A percentile compares a stretch with the other conserved stretches of the same genome.
phyloP scores from a whole-genome alignment of 2,797 vertebrate genomes.

The Pantherophis alleghaniensis region DNA sequence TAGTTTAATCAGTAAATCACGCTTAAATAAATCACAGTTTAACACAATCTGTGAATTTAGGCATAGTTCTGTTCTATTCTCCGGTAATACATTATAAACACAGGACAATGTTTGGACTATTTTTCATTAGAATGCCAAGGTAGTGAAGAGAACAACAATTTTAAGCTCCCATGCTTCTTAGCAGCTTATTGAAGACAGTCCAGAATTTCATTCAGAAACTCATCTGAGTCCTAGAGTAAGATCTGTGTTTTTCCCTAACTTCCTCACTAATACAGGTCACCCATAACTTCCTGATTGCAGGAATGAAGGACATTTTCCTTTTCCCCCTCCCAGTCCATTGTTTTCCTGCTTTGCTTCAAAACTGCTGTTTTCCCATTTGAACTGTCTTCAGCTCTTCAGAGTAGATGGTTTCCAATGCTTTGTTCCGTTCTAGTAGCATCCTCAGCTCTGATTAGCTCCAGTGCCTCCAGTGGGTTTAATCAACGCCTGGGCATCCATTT shows the following conservation, averaged over 20 bases:
- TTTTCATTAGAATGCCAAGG: neutral
- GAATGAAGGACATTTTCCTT: neutral
- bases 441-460: neutral
- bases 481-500: neutral
- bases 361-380: neutral
- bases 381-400: neutral
- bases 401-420: neutral
- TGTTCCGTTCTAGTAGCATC: neutral
- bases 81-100: neutral
- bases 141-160: neutral
- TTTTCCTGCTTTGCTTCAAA: neutral
- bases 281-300: neutral
- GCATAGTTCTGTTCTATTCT: neutral
- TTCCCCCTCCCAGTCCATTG: neutral
- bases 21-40: neutral
- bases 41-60: neutral
- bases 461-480: neutral
- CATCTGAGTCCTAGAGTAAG: neutral
- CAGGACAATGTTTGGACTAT: neutral
- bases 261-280: neutral
- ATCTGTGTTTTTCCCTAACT: neutral
- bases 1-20: neutral
- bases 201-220: neutral
- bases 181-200: neutral
- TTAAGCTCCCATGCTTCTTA: neutral